phyloP scores from a whole-genome alignment of 2,888 invertebrate species.

The Anagyrus pseudococci region DNA sequence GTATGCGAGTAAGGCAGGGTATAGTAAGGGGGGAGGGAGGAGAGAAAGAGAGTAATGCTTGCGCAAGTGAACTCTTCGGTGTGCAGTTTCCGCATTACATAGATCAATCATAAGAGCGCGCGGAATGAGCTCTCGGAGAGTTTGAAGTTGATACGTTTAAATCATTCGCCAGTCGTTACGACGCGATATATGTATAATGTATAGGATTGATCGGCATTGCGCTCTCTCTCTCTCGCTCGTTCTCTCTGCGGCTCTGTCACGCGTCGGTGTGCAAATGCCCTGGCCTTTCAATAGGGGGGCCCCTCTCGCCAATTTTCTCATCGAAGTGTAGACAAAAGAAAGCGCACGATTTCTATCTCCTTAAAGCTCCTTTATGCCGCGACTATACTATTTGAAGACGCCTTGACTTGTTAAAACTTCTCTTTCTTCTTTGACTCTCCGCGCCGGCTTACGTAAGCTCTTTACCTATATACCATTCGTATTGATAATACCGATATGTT shows the following conservation, averaged over 20 bases:
- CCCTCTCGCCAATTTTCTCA: slow-evolving; percentile 22
- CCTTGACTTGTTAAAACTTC: too few species aligned
- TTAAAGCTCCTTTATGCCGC: too few species aligned
- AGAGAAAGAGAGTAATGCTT: slow-evolving; percentile 14
- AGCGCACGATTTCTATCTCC: not conserved
- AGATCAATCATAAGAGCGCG: slow-evolving; percentile 32
- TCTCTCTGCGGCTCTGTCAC: slow-evolving; percentile 13
- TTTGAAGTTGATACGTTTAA: slow-evolving; percentile 28
- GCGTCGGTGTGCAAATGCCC: slow-evolving; percentile 9
- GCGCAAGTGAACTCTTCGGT: slow-evolving; percentile 28
- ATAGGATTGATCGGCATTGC: slow-evolving; percentile 22
- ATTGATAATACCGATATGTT: too few species aligned
- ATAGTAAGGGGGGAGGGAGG: not conserved
- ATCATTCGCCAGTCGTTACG: slow-evolving; percentile 22
- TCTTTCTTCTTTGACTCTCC: too few species aligned
- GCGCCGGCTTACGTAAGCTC: too few species aligned
- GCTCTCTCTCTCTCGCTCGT: not conserved
- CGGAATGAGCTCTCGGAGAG: not conserved
- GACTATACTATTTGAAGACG: too few species aligned
- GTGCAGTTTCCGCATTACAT: slow-evolving; percentile 37
- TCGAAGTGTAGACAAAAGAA: slow-evolving; percentile 10
- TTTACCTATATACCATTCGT: too few species aligned
- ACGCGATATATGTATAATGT: slow-evolving; percentile 16
- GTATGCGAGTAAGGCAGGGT: not conserved
- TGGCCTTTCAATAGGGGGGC: not conserved